These are phyloP conservation scores for Malacoctenus gilli DNA, from an alignment of 2,797 vertebrate species.

Conservation along the genomic window DNA sequence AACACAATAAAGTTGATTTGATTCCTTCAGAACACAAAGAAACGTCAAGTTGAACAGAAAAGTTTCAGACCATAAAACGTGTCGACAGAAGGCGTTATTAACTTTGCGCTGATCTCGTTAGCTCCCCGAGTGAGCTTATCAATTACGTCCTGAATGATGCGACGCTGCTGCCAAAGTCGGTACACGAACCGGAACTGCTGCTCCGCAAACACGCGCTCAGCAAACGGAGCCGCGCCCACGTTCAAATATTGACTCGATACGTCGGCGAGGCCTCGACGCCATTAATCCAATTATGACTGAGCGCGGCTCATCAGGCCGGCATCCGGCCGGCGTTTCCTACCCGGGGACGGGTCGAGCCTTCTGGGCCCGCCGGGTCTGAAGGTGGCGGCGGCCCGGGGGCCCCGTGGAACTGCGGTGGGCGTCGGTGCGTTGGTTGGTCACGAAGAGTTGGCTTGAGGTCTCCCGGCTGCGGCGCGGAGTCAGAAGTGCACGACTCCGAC, in stretches of 20 bases:
- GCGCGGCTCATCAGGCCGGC: not conserved
- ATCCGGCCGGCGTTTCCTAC: not conserved
- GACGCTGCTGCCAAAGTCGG: slow-evolving; percentile 26
- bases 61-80: too few species aligned
- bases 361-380: too few species aligned
- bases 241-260: slow-evolving; percentile 79
- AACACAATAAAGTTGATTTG: too few species aligned
- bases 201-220: slow-evolving; percentile 67
- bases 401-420: slow-evolving; percentile 22
- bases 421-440: slow-evolving; percentile 30
- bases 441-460: slow-evolving; percentile 54
- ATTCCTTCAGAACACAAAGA: too few species aligned
- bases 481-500: slow-evolving; percentile 61
- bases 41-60: too few species aligned
- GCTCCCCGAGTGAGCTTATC: not conserved
- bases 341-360: too few species aligned
- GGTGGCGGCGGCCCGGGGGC: too few species aligned
- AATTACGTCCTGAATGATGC: slow-evolving; percentile 3
- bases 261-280: slow-evolving; percentile 34
- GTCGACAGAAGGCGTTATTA: too few species aligned
- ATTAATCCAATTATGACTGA: slow-evolving; percentile 14
- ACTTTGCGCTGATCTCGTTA: too few species aligned
- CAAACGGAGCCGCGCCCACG: slow-evolving; percentile 76
- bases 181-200: slow-evolving; percentile 67
- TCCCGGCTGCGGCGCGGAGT: slow-evolving; percentile 54